Evolutionary conservation across 2,888 invertebrate species (phyloP), one percentile per base, ranked within the genome.

Genomic region (Embidobia sp.): DNA sequence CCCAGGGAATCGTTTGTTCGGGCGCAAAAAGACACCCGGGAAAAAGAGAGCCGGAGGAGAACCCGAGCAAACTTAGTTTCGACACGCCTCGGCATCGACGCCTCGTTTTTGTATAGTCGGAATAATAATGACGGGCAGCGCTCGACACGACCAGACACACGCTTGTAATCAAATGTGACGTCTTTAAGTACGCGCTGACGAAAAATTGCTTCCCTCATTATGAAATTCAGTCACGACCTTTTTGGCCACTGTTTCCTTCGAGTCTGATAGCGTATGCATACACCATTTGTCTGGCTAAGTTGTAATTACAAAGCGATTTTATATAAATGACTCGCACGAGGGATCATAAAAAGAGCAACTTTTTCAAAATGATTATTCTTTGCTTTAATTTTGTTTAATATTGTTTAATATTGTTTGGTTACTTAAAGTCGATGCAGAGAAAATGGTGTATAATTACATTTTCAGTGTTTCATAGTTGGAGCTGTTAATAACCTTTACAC

Each of bases 41-140:
- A 29, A 70, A 22, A 37, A 31, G 46, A 53, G 26, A 55, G 7
- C 10, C 15, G 29, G 16, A 15, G 46, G 10, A 13, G 16, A 53
- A 29, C 10, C 35, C 51, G 63, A 48, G 48, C 51, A 67, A 59
- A 55, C 37, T 27, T 37, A 61, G 53, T 77, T 73, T 77, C 73
- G 59, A 73, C 57, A 73, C 63, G 57, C 63, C 59, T 73, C 44
- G 63, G 33, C 72, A 44, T 48, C 64, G 19, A 61, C 40, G 57
- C 55, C 63, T 63, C 15, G 3, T 49, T 22, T 55, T 67, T 77
- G 72, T 66, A 63, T 63, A 27, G 67, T 37, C 26, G 26, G 33
- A 72, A 77, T 70, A 70, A 77, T 67, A 67, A 67, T 44, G 73
- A 16, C 46, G 26, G 19, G 51, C 42, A 7, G 42, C 31, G 35